Evolutionary conservation across 2,888 invertebrate genomes (phyloP).

Genomic region (Atrina japonica): DNA sequence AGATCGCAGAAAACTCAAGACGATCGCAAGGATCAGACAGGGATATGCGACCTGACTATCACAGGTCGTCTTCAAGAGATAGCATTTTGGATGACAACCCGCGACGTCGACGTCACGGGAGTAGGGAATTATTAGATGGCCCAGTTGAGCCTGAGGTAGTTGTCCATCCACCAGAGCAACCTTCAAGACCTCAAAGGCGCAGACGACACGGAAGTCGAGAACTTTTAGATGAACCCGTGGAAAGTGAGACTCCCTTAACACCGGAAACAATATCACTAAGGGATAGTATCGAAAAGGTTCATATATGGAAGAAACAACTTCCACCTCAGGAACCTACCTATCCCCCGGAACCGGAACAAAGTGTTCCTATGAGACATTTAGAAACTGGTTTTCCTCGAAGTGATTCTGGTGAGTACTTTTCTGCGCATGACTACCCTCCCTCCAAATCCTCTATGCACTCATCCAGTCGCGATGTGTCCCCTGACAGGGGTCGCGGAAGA

Average conservation of each 20-base stretch:
- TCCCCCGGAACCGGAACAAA: constrained; percentile 45
- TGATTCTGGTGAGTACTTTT: constrained; percentile 65
- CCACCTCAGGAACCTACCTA: constrained; percentile 56
- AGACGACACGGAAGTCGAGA: constrained; percentile 70
- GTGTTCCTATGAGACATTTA: constrained; percentile 39
- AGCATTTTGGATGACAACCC: constrained; percentile 70
- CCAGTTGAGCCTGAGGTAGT: constrained; percentile 40
- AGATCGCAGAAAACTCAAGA: constrained; percentile 14
- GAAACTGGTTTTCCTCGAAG: constrained; percentile 60
- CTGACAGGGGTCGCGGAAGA: constrained; percentile 36
- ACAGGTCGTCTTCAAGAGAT: constrained; percentile 72
- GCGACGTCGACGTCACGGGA: constrained; percentile 65
- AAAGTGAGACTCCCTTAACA: constrained; percentile 63
- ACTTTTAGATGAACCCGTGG: constrained; percentile 60
- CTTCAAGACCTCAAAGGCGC: constrained; percentile 22
- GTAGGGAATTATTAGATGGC: constrained; percentile 67
- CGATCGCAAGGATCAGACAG: constrained; percentile 55
- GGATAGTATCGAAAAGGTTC: constrained; percentile 79
- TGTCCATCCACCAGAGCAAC: constrained; percentile 35
- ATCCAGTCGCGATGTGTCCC: constrained; percentile 44
- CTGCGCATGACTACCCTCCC: constrained; percentile 57
- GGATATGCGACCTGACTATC: constrained; percentile 51
- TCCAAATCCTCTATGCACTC: constrained; percentile 34
- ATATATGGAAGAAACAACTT: constrained; percentile 77
- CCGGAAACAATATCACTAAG: constrained; percentile 74